phyloP scores from a whole-genome alignment of 2,797 vertebrate species.

The Poeciliopsis gracilis region DNA sequence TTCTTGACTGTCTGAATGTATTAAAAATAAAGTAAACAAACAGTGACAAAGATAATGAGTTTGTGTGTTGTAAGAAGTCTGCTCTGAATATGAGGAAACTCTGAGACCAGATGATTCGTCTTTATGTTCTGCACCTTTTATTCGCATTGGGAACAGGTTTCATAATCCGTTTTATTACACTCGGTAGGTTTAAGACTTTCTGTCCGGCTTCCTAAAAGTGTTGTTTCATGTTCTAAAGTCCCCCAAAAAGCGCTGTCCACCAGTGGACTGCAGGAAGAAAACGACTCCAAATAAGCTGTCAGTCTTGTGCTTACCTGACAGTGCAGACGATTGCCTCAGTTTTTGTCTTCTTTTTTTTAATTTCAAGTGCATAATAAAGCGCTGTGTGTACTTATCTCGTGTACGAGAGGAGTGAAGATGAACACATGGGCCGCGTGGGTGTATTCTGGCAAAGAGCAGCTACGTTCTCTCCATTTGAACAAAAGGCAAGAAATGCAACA shows the following conservation, averaged over 20 bases:
- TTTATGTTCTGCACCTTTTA: background rate
- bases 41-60: background rate
- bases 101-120: background rate
- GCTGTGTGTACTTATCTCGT: conserved; percentile 19
- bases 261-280: background rate
- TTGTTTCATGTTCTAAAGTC: background rate
- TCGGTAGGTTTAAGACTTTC: background rate
- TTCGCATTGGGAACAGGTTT: background rate
- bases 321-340: conserved; percentile 24
- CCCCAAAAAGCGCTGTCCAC: background rate
- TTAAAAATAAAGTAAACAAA: background rate
- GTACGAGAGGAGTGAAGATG: conserved; percentile 49
- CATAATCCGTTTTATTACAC: background rate
- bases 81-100: background rate
- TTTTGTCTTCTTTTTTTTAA: conserved; percentile 19
- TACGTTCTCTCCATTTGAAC: conserved; percentile 67
- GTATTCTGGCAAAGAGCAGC: conserved; percentile 72
- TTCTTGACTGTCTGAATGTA: background rate
- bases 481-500: conserved; percentile 65
- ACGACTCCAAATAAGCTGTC: background rate
- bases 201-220: background rate
- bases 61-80: background rate
- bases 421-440: conserved; percentile 80
- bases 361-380: conserved; percentile 15
- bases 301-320: conserved; percentile 29